Evolutionary conservation across 2,797 vertebrate species (phyloP).

Genomic region (Poeciliopsis gracilis): DNA sequence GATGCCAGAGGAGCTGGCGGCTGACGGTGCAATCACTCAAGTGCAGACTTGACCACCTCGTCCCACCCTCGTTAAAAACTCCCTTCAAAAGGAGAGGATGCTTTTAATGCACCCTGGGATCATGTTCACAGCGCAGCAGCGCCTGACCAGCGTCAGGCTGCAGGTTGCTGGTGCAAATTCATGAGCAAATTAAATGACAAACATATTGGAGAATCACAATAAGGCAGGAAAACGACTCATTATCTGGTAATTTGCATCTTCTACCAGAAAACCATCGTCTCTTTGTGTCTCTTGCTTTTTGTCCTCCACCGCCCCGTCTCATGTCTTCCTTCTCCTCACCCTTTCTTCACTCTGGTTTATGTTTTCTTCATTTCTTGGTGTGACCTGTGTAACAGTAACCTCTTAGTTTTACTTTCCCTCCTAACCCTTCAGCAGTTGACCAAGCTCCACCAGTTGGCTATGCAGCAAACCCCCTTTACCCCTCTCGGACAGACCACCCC

Average conservation of each 20-base stretch:
- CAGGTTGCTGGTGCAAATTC: constrained; percentile 22
- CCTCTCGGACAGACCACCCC: constrained; percentile 99
- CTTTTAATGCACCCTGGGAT: constrained; percentile 38
- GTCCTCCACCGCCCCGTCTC: constrained; percentile 84
- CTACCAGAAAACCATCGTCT: constrained; percentile 37
- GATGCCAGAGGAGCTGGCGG: constrained; percentile 66
- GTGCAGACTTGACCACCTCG: constrained; percentile 53
- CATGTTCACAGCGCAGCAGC: constrained; percentile 25
- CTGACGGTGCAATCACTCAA: constrained; percentile 77
- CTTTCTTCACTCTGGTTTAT: constrained; percentile 80
- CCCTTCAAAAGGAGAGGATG: constrained; percentile 55
- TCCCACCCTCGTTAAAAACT: constrained; percentile 70
- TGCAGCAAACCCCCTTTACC: constrained; percentile 99
- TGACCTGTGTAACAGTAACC: constrained; percentile 95
- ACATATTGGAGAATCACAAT: not conserved
- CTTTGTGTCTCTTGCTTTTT: constrained; percentile 63
- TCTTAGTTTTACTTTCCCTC: constrained; percentile 99
- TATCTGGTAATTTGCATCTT: not conserved
- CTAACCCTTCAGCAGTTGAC: constrained; percentile 99
- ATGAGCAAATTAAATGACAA: not conserved
- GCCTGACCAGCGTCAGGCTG: constrained; percentile 26
- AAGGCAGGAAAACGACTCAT: constrained; percentile 10
- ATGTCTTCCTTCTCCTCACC: constrained; percentile 86
- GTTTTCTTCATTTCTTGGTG: constrained; percentile 85
- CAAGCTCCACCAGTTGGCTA: constrained; percentile 99